Conservation (phyloP, 2,888 invertebrate genomes). For the Folsomia manolachei region DNA sequence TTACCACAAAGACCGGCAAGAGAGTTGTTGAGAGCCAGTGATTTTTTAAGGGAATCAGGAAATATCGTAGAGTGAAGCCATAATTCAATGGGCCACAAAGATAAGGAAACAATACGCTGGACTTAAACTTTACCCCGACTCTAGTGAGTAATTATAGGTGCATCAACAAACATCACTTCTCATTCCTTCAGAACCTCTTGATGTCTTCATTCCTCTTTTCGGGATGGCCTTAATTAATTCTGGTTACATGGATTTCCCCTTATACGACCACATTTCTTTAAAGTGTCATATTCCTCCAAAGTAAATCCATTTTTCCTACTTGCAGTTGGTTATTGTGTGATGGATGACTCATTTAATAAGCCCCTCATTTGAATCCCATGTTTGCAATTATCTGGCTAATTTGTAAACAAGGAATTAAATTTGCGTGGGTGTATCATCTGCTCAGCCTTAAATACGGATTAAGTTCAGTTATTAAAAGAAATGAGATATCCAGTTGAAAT, state of each 20-base stretch:
- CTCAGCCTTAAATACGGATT: background rate
- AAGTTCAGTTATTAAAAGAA: background rate
- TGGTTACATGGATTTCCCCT: background rate
- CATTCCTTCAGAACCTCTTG: slow-evolving; percentile 8
- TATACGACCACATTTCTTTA: background rate
- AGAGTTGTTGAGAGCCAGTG: slow-evolving; percentile 2
- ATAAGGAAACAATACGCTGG: slow-evolving; percentile 11
- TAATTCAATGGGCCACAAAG: slow-evolving; percentile 15
- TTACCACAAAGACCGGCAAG: background rate
- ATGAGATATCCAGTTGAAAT: background rate
- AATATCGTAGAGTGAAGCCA: slow-evolving; percentile 11
- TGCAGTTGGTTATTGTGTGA: background rate
- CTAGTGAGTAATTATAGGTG: background rate
- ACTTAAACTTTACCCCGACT: background rate
- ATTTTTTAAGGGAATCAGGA: slow-evolving; percentile 10
- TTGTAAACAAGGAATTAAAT: background rate
- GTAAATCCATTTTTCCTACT: background rate
- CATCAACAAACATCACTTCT: slow-evolving; percentile 11
- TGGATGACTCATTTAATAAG: background rate
- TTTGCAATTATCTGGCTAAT: background rate
- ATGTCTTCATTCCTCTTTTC: slow-evolving; percentile 14
- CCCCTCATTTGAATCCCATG: no score
- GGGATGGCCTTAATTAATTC: background rate
- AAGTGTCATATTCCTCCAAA: background rate
- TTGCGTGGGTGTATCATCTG: background rate